A percentile compares a stretch with the other conserved stretches of the same genome.
These are phyloP conservation scores for Phthorimaea operculella DNA, from an alignment of 1,140 invertebrate genomes.

Conservation along the genomic window DNA sequence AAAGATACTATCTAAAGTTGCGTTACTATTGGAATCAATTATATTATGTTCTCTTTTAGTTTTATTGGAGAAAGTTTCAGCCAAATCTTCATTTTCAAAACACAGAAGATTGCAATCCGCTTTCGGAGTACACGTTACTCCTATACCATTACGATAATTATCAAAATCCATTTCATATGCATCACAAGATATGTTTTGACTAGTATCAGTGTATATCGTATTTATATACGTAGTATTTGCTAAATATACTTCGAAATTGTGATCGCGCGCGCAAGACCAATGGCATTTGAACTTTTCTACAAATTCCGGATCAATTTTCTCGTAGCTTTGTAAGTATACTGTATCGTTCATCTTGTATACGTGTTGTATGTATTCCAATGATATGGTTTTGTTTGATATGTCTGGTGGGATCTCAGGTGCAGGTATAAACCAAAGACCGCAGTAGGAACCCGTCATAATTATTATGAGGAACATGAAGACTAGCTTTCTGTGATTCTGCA, in stretches of 20 bases:
- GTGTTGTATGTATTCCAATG: not conserved
- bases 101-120: not conserved
- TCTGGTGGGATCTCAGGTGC: conserved; percentile 12
- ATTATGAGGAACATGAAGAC: conserved; percentile 73
- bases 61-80: not conserved
- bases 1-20: no score
- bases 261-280: not conserved
- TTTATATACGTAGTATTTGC: not conserved
- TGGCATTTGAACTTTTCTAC: conserved; percentile 3
- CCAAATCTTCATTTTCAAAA: conserved; percentile 1
- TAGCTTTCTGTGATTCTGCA: conserved; percentile 68
- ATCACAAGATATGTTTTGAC: not conserved
- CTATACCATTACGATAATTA: not conserved
- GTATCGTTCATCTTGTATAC: conserved; percentile 3
- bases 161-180: conserved; percentile 2
- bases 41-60: not conserved
- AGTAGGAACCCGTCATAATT: conserved; percentile 68
- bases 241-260: conserved; percentile 1
- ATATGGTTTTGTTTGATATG: not conserved
- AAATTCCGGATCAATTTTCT: not conserved
- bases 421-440: conserved; percentile 71
- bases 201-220: not conserved
- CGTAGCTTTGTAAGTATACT: not conserved
- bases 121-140: not conserved
- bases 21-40: no score